phyloP scores from a whole-genome alignment of 1,140 invertebrate genomes.

The Drosophila biarmipes region DNA sequence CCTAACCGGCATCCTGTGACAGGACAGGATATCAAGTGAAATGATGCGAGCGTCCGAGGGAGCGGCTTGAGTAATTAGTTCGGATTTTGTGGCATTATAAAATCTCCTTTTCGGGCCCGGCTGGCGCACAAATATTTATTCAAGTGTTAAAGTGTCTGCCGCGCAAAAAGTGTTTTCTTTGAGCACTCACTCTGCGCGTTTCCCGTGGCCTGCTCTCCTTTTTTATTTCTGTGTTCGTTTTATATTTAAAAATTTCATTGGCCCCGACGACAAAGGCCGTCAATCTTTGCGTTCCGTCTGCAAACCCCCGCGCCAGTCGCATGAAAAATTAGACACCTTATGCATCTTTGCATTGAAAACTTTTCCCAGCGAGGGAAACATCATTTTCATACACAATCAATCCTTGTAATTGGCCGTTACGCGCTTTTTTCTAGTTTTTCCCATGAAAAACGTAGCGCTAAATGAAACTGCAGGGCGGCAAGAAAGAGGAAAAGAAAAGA shows the following conservation, averaged over 20 bases:
- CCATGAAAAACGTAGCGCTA: constrained; percentile 84
- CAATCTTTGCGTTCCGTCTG: constrained; percentile 63
- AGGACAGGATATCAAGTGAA: constrained; percentile 81
- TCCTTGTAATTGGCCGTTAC: constrained; percentile 84
- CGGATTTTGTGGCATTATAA: constrained; percentile 83
- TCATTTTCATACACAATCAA: constrained; percentile 84
- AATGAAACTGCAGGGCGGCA: constrained; percentile 69
- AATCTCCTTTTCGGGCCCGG: constrained; percentile 65
- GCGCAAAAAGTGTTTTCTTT: constrained; percentile 71
- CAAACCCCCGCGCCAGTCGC: constrained; percentile 20
- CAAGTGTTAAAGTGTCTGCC: constrained; percentile 83
- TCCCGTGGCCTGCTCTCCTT: constrained; percentile 22
- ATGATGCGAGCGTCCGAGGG: constrained; percentile 77
- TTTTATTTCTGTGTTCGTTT: constrained; percentile 42
- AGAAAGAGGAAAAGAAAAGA: not conserved
- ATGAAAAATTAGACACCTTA: constrained; percentile 84
- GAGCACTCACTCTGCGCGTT: constrained; percentile 25
- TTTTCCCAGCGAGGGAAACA: constrained; percentile 51
- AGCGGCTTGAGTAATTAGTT: constrained; percentile 81
- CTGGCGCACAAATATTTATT: constrained; percentile 82
- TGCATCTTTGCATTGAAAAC: constrained; percentile 58
- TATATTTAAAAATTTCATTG: constrained; percentile 77
- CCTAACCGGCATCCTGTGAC: constrained; percentile 74
- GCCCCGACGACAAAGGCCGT: constrained; percentile 63
- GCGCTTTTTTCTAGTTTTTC: constrained; percentile 78